These are phyloP conservation scores for Cheilosia soror DNA, from an alignment of 2,888 invertebrate species.

Conservation along the genomic window DNA sequence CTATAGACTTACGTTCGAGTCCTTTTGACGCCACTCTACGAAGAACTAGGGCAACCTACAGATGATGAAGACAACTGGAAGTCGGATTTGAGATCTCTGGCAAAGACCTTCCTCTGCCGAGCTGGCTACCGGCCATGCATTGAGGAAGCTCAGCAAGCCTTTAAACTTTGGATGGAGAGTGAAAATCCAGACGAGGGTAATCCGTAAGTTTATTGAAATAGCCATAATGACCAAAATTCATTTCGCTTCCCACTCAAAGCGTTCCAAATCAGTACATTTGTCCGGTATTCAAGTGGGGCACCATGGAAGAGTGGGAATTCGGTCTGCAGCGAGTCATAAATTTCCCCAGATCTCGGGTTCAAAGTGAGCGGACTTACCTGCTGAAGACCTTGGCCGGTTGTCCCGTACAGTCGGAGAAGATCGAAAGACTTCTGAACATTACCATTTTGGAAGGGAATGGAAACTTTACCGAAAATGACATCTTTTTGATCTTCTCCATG, in stretches of 20 bases:
- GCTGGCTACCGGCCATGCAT: constrained; percentile 92
- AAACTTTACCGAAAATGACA: constrained; percentile 91
- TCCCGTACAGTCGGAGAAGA: constrained; percentile 89
- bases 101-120: constrained; percentile 89
- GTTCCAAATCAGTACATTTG: constrained; percentile 91
- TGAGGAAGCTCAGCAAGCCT: constrained; percentile 89
- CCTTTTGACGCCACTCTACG: constrained; percentile 89
- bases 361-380: constrained; percentile 90
- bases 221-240: not conserved
- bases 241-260: constrained; percentile 83
- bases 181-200: constrained; percentile 91
- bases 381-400: constrained; percentile 92
- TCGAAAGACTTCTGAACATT: constrained; percentile 87
- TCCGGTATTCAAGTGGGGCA: constrained; percentile 93
- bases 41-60: constrained; percentile 86
- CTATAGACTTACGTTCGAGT: constrained; percentile 88
- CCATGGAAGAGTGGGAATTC: constrained; percentile 92
- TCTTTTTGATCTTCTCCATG: constrained; percentile 90
- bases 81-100: constrained; percentile 87
- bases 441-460: constrained; percentile 88
- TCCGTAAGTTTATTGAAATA: constrained; percentile 86
- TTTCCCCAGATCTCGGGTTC: constrained; percentile 89
- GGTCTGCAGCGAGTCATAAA: constrained; percentile 90
- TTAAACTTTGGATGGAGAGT: constrained; percentile 90
- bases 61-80: constrained; percentile 88